A percentile compares a stretch with the other conserved stretches of the same genome.
These are phyloP conservation scores for Laticauda laticaudata DNA, from an alignment of 2,113 vertebrate species.

Conservation along the genomic window DNA sequence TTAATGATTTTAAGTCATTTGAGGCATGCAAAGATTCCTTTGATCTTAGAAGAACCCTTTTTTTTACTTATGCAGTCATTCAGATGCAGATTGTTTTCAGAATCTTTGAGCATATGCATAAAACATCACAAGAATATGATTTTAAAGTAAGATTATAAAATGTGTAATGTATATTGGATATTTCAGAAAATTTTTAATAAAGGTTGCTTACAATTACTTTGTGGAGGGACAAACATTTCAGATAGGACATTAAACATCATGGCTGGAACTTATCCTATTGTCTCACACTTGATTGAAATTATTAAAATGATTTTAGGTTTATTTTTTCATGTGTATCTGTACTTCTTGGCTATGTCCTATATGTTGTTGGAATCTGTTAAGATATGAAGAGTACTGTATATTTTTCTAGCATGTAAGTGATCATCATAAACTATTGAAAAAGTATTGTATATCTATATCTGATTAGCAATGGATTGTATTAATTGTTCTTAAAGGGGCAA, in stretches of 20 bases:
- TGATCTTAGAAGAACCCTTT: neutral
- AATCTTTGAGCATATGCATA: neutral
- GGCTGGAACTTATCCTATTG: neutral
- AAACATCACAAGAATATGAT: constrained; percentile 9
- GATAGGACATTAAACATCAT: neutral
- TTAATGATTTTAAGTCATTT: constrained; percentile 16
- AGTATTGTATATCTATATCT: neutral
- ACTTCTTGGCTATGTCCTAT: neutral
- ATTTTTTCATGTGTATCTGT: neutral
- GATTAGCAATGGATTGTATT: neutral
- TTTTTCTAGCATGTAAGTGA: neutral
- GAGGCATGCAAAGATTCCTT: constrained; percentile 11
- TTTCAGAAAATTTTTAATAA: neutral
- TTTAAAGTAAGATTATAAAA: neutral
- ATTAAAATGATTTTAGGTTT: neutral
- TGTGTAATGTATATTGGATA: neutral
- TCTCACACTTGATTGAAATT: neutral
- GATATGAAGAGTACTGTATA: neutral
- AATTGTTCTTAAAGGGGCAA: neutral
- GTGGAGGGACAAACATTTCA: neutral
- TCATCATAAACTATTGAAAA: neutral
- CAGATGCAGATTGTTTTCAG: neutral
- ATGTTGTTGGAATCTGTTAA: neutral
- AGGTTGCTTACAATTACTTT: neutral
- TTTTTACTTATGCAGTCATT: neutral